Evolutionary conservation across 2,888 invertebrate species (phyloP).

Genomic region (Mesodorylaimus sp.): DNA sequence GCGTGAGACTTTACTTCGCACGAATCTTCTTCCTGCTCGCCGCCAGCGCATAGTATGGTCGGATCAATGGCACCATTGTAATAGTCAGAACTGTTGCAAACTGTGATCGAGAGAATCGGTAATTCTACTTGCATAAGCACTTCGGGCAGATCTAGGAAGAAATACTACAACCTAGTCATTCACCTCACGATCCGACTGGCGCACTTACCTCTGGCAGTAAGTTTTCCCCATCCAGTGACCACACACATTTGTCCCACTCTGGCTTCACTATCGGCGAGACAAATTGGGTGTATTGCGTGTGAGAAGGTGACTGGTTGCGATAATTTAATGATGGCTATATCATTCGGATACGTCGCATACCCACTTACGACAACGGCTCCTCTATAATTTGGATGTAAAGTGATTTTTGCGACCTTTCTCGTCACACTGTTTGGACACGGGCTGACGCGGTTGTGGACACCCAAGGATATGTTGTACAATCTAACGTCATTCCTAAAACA

Average conservation of each 20-base stretch:
- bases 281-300: neutral
- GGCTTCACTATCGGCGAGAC: neutral
- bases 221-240: neutral
- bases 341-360: neutral
- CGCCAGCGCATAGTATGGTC: conserved; percentile 27
- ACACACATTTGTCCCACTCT: neutral
- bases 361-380: too few relatives aligned
- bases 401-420: too few relatives aligned
- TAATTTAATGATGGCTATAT: neutral
- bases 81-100: conserved; percentile 9
- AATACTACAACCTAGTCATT: too few relatives aligned
- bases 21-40: conserved; percentile 23
- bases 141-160: too few relatives aligned
- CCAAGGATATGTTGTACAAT: too few relatives aligned
- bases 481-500: too few relatives aligned
- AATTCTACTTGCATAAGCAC: neutral
- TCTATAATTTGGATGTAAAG: too few relatives aligned
- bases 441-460: too few relatives aligned
- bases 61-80: conserved; percentile 19
- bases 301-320: neutral
- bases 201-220: too few relatives aligned
- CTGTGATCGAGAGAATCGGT: neutral
- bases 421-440: too few relatives aligned
- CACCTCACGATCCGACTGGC: too few relatives aligned
- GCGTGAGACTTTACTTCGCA: conserved; percentile 14